Evolutionary conservation across 2,113 vertebrate species (phyloP), one percentile per base, ranked within the genome.

Genomic region (Lepus timidus): DNA sequence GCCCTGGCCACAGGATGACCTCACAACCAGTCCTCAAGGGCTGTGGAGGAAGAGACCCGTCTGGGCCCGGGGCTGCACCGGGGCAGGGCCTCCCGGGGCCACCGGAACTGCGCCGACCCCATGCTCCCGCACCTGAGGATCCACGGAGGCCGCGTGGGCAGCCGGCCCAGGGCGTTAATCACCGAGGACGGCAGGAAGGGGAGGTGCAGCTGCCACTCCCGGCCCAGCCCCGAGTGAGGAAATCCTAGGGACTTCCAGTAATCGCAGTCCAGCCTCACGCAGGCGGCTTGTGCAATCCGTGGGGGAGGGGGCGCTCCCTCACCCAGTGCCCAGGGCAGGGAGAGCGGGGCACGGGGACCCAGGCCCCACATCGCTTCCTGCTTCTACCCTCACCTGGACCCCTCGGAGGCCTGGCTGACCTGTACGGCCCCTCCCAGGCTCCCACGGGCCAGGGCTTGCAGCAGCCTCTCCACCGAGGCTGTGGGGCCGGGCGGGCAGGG

Each of bases 191-290:
- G 93, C 96, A 96, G 95, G 96, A 96, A 97, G 85, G 75, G 95
- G 92, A 95, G 96, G 94, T 19, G 79, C 8, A 29, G 94, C 79
- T 8, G 2, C 93, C 44, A 14, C 94, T 88, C 86, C 95, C 52
- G 8, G 95, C 94, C 94, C 82, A 94, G 93, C 91, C 94, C 91
- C 68, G 73, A 71, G 86, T 92, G 81, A 81, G 88, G 95, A 95
- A 96, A 96, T 94, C 86, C 86, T 70, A 4, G 1, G 94, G 85
- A 93, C 91, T 97, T 97, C 97, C 97, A 97, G 97, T 97, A 96
- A 97, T 31, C 85, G 6, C 84, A 9, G 76, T 29, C 61, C 44
- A 78, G 94, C 78, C 73, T 27, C 88, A 61, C 22, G 11, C 64
- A 31, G 75, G 80, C 75, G 1, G n/a, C 96, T 96, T 96, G 90